Percentiles rank a stretch among this genome's conserved stretches.
phyloP scores from a whole-genome alignment of 2,113 vertebrate species.

The Lota lota region DNA sequence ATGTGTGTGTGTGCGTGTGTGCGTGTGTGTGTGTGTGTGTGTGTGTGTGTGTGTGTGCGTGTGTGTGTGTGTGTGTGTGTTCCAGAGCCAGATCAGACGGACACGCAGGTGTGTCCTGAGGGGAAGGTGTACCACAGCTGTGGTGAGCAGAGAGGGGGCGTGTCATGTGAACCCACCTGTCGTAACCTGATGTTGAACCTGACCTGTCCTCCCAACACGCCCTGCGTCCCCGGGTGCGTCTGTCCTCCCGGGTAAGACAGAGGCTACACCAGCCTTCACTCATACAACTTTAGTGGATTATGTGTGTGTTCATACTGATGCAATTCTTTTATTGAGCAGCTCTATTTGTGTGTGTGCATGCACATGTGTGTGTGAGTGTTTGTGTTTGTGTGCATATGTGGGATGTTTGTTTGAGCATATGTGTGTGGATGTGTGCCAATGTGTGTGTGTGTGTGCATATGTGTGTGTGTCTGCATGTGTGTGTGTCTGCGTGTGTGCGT shows the following conservation, averaged over 20 bases:
- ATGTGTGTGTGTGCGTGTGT: not conserved
- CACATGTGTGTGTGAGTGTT: not conserved
- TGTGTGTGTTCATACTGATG: no score
- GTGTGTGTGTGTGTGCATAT: no score
- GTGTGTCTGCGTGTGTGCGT: slow-evolving; percentile 25
- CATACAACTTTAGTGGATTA: no score
- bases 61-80: slow-evolving; percentile 13
- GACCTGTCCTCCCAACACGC: slow-evolving; percentile 89
- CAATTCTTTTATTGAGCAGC: no score
- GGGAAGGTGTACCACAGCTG: slow-evolving; percentile 95
- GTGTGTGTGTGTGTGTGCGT: slow-evolving; percentile 18
- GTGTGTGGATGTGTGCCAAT: no score
- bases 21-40: slow-evolving; percentile 7
- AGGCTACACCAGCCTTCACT: not conserved
- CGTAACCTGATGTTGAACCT: slow-evolving; percentile 96
- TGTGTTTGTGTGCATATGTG: no score
- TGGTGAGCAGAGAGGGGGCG: slow-evolving; percentile 81
- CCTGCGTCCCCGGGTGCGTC: slow-evolving; percentile 90
- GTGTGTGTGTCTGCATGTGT: no score
- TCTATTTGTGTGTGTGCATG: not conserved
- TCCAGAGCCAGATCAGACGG: slow-evolving; percentile 73
- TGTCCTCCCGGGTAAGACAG: slow-evolving; percentile 86
- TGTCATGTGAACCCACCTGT: slow-evolving; percentile 90
- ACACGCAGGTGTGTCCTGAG: slow-evolving; percentile 81
- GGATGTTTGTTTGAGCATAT: no score